Evolutionary conservation across 35 echinoderm and acorn worm genomes (phyloP), one percentile per base, ranked within the genome.

Genomic region (Apostichopus parvimensis): DNA sequence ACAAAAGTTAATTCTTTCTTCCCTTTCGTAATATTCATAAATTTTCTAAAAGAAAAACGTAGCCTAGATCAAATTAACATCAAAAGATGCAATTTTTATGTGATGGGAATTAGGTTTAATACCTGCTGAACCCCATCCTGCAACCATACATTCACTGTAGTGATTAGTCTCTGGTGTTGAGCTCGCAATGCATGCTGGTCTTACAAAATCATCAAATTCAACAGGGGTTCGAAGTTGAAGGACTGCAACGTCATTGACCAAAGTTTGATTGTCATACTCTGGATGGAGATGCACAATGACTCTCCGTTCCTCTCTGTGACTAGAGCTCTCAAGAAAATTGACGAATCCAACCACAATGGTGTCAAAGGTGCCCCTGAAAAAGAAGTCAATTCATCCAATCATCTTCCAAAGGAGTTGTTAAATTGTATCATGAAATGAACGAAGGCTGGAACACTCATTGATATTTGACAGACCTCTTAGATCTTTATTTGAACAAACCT

Each of bases 181-280:
- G 15, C 55, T 77, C 28, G 89, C 72, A 55, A 91, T 55, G 89
- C 89, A 91, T 20, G 65, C 89, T 58, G 77, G 89, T 72, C 73
- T 77, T 23, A 78, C 58, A 21, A 77, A 91, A 18, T 91, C 89
- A 24, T 28, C 78, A 54, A 78, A 79, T 17, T 76, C 73, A 18
- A 91, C 9, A 6, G 89, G 89, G 2, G 14, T 22, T 9, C 59
- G 54, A 11, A 91, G 55, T 20, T 91, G 73, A 24, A 91, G 89
- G 10, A 91, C 53, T 15, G 89, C 89, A 12, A 91, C 78, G 75
- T 91, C 89, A n/a, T 91, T 91, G 11, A 58, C 21, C 25, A 79
- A 54, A 4, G 89, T 79, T 34, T 9, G 28, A 57, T 54, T 13
- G 77, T 91, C 55, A 17, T 91, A 91, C 6, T 57, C 15, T 9